Percentiles rank a stretch among this genome's conserved stretches.
Conservation (phyloP, 2,888 invertebrate species). For the Lasioglossum vierecki region DNA sequence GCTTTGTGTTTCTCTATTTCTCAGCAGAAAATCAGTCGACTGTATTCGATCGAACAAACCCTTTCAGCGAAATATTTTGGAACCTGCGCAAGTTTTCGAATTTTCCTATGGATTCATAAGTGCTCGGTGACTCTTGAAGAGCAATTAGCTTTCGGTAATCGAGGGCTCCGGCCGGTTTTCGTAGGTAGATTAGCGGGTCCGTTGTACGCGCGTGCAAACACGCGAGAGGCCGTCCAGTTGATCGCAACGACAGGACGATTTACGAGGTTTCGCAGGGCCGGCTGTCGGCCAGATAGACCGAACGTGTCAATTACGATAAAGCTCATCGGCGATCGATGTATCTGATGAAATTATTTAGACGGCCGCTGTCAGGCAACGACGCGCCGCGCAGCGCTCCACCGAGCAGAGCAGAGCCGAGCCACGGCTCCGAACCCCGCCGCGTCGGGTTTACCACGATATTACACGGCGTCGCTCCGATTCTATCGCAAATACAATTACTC, state of each 20-base stretch:
- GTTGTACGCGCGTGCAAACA: conserved; percentile 59
- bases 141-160: conserved; percentile 39
- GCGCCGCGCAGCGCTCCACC: background rate
- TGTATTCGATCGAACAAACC: no score
- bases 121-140: background rate
- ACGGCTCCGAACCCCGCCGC: conserved; percentile 3
- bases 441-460: conserved; percentile 51
- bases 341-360: conserved; percentile 74
- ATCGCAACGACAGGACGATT: conserved; percentile 72
- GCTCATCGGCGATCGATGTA: conserved; percentile 71
- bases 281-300: conserved; percentile 68
- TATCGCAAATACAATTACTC: conserved; percentile 57
- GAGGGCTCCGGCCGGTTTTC: conserved; percentile 51
- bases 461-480: conserved; percentile 41
- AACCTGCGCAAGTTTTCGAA: background rate
- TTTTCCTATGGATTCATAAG: background rate
- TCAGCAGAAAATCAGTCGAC: no score
- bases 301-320: conserved; percentile 73
- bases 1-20: background rate
- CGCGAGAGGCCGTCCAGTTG: conserved; percentile 51
- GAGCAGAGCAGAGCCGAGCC: background rate
- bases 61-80: background rate
- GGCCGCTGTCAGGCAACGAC: conserved; percentile 61
- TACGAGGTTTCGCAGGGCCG: conserved; percentile 70
- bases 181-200: conserved; percentile 60